Base-by-base conservation (phyloP, 2,888 invertebrate genomes). In the Acanthosepion lycidas region DNA sequence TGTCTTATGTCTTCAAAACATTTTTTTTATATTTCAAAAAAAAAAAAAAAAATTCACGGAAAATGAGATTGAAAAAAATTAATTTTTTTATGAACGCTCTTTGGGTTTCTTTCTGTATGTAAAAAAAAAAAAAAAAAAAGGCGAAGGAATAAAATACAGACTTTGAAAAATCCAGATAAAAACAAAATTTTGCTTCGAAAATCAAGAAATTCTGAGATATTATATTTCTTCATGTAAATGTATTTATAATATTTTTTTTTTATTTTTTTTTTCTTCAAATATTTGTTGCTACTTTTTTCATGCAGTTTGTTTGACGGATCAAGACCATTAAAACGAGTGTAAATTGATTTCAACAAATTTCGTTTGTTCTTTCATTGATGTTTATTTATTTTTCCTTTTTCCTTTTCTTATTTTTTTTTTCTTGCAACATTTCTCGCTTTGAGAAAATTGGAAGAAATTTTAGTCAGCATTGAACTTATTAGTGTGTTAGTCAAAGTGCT, bases 221-320 rank as follows among this genome's bases (percentile, higher is more conserved):
- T 78, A 1, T 3, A 15, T 12, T 33, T 9, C 78, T 78, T 78
- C 78, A 78, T 78, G 78, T 78, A n/a, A 33, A 78, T 78, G 78
- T 78, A 78, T 78, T 78, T 78, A 78, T 78, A 12, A 78, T 78
- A 33, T 12, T 9, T 18, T 3, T 33, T 78, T 78, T n/a, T n/a
- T n/a, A n/a, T n/a, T n/a, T 78, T 78, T 78, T 78, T 78, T 78
- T 33, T 78, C n/a, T 33, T 78, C 78, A n/a, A 78, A n/a, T 78
- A 78, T 78, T 78, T 78, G 78, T 78, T 78, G 78, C 78, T n/a
- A 42, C 33, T n/a, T 78, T 78, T 78, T 78, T 78, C 78, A 78
- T 78, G n/a, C 78, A 78, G 33, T 78, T 78, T n/a, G n/a, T 78
- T 78, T 78, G 78, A n/a, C 9, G 78, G 12, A 78, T 78, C n/a